A percentile compares a stretch with the other conserved stretches of the same genome.
These are phyloP conservation scores for Eublepharis macularius DNA, from an alignment of 2,113 vertebrate species.

Conservation along the genomic window DNA sequence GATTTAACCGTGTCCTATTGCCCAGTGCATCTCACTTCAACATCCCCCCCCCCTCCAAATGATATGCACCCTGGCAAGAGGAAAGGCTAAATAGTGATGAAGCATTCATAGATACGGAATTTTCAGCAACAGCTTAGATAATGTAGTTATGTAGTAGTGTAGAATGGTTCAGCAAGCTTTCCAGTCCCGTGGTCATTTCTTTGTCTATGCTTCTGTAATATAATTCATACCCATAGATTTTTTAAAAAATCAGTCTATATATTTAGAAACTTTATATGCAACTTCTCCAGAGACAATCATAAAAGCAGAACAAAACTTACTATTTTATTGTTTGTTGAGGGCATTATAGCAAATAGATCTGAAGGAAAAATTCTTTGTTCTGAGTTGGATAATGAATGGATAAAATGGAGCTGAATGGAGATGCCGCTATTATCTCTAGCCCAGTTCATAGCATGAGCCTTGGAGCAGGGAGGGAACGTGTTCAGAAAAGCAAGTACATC, in stretches of 20 bases:
- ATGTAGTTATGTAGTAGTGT: not conserved
- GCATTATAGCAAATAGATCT: not conserved
- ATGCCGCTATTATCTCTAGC: not conserved
- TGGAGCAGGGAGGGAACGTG: not conserved
- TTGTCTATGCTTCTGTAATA: not conserved
- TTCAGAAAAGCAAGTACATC: not conserved
- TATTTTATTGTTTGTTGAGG: not conserved
- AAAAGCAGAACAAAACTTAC: not conserved
- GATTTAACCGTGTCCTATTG: not conserved
- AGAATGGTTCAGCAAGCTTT: not conserved
- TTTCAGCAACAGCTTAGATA: not conserved
- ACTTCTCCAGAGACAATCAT: no score
- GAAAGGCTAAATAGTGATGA: not conserved
- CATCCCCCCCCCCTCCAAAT: not conserved
- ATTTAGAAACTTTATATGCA: not conserved
- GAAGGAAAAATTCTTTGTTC: not conserved
- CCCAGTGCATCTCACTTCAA: not conserved
- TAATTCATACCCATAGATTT: not conserved
- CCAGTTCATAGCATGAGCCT: not conserved
- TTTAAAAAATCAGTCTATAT: not conserved
- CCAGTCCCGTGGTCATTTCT: not conserved
- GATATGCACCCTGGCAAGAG: not conserved
- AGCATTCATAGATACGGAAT: not conserved
- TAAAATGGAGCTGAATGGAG: not conserved
- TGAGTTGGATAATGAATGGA: not conserved